phyloP scores from a whole-genome alignment of 1,140 invertebrate species.

The Nasonia longicornis region DNA sequence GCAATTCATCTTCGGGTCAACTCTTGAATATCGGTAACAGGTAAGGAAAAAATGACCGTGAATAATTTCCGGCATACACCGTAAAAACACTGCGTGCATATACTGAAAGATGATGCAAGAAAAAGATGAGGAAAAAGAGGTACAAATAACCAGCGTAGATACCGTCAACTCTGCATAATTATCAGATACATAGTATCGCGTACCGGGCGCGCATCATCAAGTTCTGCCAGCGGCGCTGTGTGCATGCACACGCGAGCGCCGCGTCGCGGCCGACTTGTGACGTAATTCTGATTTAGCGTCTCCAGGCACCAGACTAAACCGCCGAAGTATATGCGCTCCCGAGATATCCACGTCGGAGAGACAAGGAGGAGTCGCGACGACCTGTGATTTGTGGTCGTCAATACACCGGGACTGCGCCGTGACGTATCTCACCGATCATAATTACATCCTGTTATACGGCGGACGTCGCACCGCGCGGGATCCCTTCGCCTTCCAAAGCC shows the following conservation, averaged over 20 bases:
- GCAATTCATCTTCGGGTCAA: too few relatives aligned
- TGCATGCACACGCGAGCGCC: neutral
- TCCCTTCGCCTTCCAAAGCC: constrained; percentile 50
- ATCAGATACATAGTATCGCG: neutral
- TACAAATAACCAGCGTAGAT: too few relatives aligned
- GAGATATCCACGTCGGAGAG: constrained; percentile 45
- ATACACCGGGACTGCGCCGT: constrained; percentile 64
- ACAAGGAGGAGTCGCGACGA: constrained; percentile 46
- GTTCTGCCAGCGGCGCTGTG: neutral
- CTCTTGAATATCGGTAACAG: too few relatives aligned
- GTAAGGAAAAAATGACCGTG: too few relatives aligned
- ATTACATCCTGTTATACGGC: constrained; percentile 66
- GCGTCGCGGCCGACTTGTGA: constrained; percentile 42
- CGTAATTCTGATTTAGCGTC: constrained; percentile 60
- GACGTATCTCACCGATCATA: constrained; percentile 71
- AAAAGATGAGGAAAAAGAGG: too few relatives aligned
- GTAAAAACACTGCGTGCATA: too few relatives aligned
- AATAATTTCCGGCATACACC: too few relatives aligned
- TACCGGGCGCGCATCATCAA: too few relatives aligned
- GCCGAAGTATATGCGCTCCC: constrained; percentile 31
- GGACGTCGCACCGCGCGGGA: constrained; percentile 51
- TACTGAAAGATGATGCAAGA: too few relatives aligned
- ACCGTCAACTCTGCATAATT: neutral
- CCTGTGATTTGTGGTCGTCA: constrained; percentile 69
- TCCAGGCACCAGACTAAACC: constrained; percentile 40